These are phyloP conservation scores for Sericinus montela DNA, from an alignment of 2,888 invertebrate genomes.

Conservation along the genomic window DNA sequence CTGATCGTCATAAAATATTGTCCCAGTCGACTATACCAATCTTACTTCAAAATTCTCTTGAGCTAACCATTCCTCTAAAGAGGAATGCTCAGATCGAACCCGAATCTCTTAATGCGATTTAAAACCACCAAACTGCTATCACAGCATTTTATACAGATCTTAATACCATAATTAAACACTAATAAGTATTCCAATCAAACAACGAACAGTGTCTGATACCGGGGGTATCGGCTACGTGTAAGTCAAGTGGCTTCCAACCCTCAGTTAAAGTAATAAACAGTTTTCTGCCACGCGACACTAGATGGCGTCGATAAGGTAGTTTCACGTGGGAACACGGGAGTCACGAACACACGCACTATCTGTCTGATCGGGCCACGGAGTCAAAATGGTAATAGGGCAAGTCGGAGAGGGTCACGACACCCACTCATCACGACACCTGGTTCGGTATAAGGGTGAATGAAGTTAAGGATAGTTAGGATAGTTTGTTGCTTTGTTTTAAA, in stretches of 20 bases:
- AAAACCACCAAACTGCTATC: no score
- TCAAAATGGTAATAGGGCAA: slow-evolving; percentile 53
- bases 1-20: no score
- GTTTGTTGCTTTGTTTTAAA: no score
- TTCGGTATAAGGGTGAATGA: slow-evolving; percentile 24
- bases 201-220: no score
- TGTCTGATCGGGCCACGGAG: slow-evolving; percentile 47
- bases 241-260: slow-evolving; percentile 3
- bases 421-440: slow-evolving; percentile 35
- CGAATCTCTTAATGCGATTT: no score
- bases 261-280: slow-evolving; percentile 26
- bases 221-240: neutral
- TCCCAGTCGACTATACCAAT: no score
- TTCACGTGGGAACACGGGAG: slow-evolving; percentile 42
- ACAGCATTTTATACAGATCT: no score
- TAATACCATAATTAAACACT: no score
- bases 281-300: slow-evolving; percentile 33
- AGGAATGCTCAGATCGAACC: no score
- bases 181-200: no score
- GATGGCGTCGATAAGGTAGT: slow-evolving; percentile 37
- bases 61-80: no score
- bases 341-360: slow-evolving; percentile 42
- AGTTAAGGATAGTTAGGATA: neutral
- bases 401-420: slow-evolving; percentile 35
- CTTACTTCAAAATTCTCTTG: no score